These are phyloP conservation scores for Eilema sororculum DNA, from an alignment of 2,888 invertebrate genomes.

Conservation along the genomic window DNA sequence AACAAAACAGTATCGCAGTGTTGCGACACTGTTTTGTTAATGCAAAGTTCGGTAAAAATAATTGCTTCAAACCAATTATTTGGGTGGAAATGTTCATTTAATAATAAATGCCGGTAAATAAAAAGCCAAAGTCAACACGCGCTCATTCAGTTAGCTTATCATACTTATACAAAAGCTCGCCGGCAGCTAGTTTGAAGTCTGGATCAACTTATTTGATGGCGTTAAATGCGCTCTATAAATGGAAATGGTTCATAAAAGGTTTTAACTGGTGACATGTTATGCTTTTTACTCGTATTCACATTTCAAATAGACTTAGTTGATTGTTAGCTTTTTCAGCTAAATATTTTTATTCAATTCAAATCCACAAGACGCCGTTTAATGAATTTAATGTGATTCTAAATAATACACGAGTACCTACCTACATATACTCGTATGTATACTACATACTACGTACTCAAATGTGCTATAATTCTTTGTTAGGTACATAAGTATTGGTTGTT, in stretches of 20 bases:
- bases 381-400: no score
- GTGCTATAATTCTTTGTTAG: no score
- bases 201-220: background rate
- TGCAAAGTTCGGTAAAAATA: background rate
- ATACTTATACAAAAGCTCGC: constrained; percentile 11
- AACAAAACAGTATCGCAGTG: background rate
- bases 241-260: background rate
- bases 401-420: no score
- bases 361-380: no score
- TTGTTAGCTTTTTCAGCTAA: no score
- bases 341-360: no score
- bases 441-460: no score
- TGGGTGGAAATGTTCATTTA: background rate
- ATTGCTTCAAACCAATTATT: background rate
- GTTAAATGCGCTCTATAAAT: background rate
- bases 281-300: background rate
- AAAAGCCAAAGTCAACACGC: constrained; percentile 11
- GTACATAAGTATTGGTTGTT: background rate
- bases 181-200: constrained; percentile 8
- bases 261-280: background rate
- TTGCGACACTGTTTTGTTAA: no score
- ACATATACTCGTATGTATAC: no score
- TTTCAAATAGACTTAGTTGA: background rate
- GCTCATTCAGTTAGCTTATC: constrained; percentile 10
- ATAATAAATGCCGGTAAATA: background rate